These are phyloP conservation scores for Palythoa grandis DNA, from an alignment of 92 coral and sea anemone genomes.

Conservation along the genomic window DNA sequence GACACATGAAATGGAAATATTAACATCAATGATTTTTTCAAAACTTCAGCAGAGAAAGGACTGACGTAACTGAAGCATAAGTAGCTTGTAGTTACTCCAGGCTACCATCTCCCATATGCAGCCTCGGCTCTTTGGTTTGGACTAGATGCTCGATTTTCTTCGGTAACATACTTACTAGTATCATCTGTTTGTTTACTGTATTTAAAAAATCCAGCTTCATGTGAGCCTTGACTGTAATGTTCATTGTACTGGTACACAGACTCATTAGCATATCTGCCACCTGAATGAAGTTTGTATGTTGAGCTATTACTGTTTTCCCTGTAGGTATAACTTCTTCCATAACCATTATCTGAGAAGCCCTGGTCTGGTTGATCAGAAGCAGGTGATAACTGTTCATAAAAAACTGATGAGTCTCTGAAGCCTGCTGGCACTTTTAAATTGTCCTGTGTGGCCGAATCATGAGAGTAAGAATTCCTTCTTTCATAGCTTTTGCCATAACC, in stretches of 20 bases:
- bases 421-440: constrained; percentile 37
- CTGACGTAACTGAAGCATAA: not conserved
- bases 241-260: constrained; percentile 66
- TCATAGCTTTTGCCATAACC: constrained; percentile 6
- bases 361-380: constrained; percentile 68
- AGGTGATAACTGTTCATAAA: constrained; percentile 86
- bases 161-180: not conserved
- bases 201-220: constrained; percentile 18
- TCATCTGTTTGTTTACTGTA: constrained; percentile 8
- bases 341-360: constrained; percentile 44
- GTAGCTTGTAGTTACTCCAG: no score
- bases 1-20: not conserved
- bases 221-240: constrained; percentile 6
- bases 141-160: constrained; percentile 5
- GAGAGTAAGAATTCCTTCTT: constrained; percentile 22
- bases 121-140: constrained; percentile 18
- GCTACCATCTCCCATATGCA: constrained; percentile 25
- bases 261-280: constrained; percentile 53
- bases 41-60: not conserved
- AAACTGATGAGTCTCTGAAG: constrained; percentile 57
- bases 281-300: constrained; percentile 40
- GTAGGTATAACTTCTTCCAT: constrained; percentile 65
- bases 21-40: not conserved
- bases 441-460: constrained; percentile 8
- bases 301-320: constrained; percentile 61